These are phyloP conservation scores for Polypterus bichir DNA, from an alignment of 2,113 vertebrate species.

Conservation along the genomic window DNA sequence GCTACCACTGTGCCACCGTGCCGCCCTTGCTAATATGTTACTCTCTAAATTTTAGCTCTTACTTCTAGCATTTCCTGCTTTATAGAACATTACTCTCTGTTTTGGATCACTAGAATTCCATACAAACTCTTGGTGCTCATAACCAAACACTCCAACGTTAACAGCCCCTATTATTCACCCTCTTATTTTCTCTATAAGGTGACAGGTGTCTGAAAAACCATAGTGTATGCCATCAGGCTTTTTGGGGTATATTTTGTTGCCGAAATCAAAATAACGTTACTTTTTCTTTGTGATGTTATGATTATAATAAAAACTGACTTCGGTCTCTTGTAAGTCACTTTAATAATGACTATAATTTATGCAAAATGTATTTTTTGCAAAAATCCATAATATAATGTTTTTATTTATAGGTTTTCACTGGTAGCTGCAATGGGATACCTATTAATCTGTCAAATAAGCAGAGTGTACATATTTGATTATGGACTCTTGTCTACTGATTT, in stretches of 20 bases:
- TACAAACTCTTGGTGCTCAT: too few relatives aligned
- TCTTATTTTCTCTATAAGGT: too few relatives aligned
- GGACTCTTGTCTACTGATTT: constrained; percentile 60
- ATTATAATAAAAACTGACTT: neutral
- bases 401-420: constrained; percentile 44
- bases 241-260: neutral
- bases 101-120: too few relatives aligned
- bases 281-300: neutral
- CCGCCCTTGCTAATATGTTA: too few relatives aligned
- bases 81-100: too few relatives aligned
- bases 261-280: neutral
- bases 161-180: too few relatives aligned
- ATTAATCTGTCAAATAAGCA: constrained; percentile 46
- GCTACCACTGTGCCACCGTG: too few relatives aligned
- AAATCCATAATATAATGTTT: neutral
- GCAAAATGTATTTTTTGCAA: neutral
- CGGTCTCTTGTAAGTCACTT: neutral
- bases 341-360: neutral
- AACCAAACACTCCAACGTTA: too few relatives aligned
- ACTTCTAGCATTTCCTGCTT: too few relatives aligned
- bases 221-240: neutral
- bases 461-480: constrained; percentile 57
- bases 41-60: too few relatives aligned
- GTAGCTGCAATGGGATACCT: constrained; percentile 51
- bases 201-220: neutral